A percentile compares a stretch with the other conserved stretches of the same genome.
Evolutionary conservation across 2,888 invertebrate genomes (phyloP).

Genomic region (Halictus ligatus): DNA sequence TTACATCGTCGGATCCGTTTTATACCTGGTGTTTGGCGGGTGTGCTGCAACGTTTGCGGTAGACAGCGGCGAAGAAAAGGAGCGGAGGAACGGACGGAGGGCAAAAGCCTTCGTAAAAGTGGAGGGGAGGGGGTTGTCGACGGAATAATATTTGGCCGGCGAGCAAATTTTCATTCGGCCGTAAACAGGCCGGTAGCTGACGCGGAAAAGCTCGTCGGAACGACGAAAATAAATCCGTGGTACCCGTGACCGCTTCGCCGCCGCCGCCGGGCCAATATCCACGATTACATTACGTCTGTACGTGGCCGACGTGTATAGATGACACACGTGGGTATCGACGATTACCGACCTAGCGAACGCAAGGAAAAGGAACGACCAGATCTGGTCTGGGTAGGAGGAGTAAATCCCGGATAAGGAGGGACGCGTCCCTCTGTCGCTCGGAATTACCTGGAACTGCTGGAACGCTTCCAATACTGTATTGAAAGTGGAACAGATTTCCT

Average conservation of each 20-base stretch:
- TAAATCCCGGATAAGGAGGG: slow-evolving; percentile 44
- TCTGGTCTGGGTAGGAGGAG: not conserved
- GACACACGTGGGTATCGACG: slow-evolving; percentile 30
- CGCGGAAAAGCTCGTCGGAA: slow-evolving; percentile 73
- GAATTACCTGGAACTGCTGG: slow-evolving; percentile 50
- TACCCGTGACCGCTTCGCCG: slow-evolving; percentile 45
- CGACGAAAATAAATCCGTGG: slow-evolving; percentile 73
- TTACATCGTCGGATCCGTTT: not conserved
- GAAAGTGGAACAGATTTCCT: slow-evolving; percentile 55
- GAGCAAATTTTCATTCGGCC: slow-evolving; percentile 75
- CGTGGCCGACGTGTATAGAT: slow-evolving; percentile 42
- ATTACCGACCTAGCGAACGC: slow-evolving; percentile 47
- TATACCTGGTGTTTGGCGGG: not conserved
- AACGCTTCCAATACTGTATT: slow-evolving; percentile 58
- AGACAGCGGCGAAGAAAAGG: slow-evolving; percentile 31
- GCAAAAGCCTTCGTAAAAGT: slow-evolving; percentile 25
- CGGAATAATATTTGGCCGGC: slow-evolving; percentile 73
- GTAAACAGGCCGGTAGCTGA: slow-evolving; percentile 71
- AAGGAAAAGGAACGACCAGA: not conserved
- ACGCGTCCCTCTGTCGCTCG: slow-evolving; percentile 25
- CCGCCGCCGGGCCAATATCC: slow-evolving; percentile 49
- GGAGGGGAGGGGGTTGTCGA: slow-evolving; percentile 32
- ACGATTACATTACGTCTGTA: slow-evolving; percentile 73
- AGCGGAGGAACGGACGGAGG: slow-evolving; percentile 10
- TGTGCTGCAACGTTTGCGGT: not conserved